A percentile compares a stretch with the other conserved stretches of the same genome.
These are phyloP conservation scores for Microplitis demolitor DNA, from an alignment of 1,140 invertebrate species.

Conservation along the genomic window DNA sequence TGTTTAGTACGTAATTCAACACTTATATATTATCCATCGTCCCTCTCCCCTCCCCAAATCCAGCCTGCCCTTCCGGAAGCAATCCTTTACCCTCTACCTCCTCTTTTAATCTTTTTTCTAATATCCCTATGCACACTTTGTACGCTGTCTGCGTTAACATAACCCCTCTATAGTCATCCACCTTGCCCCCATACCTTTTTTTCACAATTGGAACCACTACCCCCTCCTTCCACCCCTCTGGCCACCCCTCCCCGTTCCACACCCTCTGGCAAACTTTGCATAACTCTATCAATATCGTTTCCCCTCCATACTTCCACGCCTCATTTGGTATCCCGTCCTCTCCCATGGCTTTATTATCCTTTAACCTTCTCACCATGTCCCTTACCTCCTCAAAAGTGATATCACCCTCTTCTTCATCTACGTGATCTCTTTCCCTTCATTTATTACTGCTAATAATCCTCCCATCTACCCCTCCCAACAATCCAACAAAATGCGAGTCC, in stretches of 20 bases:
- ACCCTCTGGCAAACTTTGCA: slow-evolving; percentile 14
- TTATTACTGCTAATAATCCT: not conserved
- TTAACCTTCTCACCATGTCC: slow-evolving; percentile 5
- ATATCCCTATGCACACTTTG: no score
- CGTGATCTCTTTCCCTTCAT: not conserved
- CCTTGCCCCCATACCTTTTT: no score
- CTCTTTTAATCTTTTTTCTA: no score
- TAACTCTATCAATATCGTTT: not conserved
- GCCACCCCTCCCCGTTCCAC: not conserved
- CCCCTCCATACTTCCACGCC: slow-evolving; percentile 18
- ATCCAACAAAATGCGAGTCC: not conserved
- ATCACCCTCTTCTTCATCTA: not conserved
- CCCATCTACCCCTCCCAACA: not conserved
- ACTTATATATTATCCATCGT: no score
- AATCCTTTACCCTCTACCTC: no score
- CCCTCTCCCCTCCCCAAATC: no score
- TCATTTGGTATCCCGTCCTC: slow-evolving; percentile 10
- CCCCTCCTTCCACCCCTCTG: not conserved
- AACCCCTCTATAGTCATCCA: no score
- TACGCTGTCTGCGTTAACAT: no score
- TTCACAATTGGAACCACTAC: no score
- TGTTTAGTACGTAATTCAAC: no score
- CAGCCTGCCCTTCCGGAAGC: no score
- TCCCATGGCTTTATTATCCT: slow-evolving; percentile 6
- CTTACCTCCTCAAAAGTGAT: not conserved